Conservation (phyloP, 2,888 invertebrate species). For the Gymnosoma rotundatum region DNA sequence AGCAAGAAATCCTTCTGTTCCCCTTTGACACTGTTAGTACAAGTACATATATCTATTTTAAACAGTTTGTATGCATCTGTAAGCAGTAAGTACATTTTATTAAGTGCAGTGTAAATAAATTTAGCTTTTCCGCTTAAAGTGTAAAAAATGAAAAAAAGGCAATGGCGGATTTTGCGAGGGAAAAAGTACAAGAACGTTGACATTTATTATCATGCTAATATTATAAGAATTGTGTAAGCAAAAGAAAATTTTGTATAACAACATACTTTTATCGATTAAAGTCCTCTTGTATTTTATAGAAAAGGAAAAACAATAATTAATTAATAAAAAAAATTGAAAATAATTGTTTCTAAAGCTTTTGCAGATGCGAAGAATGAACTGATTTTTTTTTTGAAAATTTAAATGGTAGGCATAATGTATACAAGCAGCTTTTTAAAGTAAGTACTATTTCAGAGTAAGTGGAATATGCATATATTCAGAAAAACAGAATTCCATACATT, state of each 20-base stretch:
- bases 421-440: no score
- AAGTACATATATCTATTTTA: constrained; percentile 4
- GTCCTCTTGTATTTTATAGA: not conserved
- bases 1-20: constrained; percentile 17
- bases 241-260: not conserved
- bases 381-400: no score
- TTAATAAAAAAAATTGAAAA: no score
- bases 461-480: no score
- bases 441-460: no score
- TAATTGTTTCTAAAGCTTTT: no score
- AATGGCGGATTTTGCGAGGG: not conserved
- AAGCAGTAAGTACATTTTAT: constrained; percentile 37
- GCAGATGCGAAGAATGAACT: no score
- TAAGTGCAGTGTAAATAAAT: constrained; percentile 65
- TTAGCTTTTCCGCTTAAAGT: constrained; percentile 30
- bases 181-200: constrained; percentile 19
- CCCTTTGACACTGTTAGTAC: not conserved
- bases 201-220: constrained; percentile 61
- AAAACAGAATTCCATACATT: no score
- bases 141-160: not conserved
- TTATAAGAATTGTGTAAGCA: constrained; percentile 8
- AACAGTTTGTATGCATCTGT: constrained; percentile 8
- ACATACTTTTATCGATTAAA: not conserved
- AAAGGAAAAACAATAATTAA: not conserved
- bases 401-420: no score